These are phyloP conservation scores for Muscicapa striata DNA, from an alignment of 2,797 vertebrate species.

Conservation along the genomic window DNA sequence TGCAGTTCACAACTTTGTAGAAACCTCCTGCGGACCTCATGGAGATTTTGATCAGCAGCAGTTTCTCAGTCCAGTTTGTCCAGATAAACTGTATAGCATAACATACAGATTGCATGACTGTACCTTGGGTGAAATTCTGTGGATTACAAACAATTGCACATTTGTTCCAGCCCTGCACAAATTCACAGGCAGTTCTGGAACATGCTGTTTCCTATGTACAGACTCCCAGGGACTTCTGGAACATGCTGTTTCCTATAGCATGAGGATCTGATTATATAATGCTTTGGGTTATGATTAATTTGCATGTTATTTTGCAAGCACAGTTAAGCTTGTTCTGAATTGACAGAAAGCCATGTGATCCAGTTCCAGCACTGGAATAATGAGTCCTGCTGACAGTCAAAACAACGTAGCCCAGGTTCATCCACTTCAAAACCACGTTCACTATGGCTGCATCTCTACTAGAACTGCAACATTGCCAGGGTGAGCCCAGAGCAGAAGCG, in stretches of 20 bases:
- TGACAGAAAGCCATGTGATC: neutral
- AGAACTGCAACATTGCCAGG: fast-evolving
- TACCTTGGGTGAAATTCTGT: neutral
- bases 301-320: neutral
- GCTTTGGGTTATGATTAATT: neutral
- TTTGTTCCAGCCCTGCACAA: neutral
- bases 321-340: neutral
- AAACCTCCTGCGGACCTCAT: neutral
- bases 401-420: neutral
- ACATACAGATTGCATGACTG: neutral
- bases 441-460: neutral
- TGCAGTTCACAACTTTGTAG: neutral
- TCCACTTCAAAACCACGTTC: neutral
- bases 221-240: neutral
- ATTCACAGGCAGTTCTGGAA: neutral
- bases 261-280: slow-evolving; percentile 26
- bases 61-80: neutral
- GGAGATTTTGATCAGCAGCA: neutral
- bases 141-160: neutral
- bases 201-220: neutral
- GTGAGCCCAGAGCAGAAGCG: neutral
- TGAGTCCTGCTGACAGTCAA: neutral
- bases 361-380: neutral
- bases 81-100: neutral
- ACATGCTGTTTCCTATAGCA: neutral